phyloP scores from a whole-genome alignment of 37 sponge, comb jelly and placozoan species.

The Cladorhizidae sp. region DNA sequence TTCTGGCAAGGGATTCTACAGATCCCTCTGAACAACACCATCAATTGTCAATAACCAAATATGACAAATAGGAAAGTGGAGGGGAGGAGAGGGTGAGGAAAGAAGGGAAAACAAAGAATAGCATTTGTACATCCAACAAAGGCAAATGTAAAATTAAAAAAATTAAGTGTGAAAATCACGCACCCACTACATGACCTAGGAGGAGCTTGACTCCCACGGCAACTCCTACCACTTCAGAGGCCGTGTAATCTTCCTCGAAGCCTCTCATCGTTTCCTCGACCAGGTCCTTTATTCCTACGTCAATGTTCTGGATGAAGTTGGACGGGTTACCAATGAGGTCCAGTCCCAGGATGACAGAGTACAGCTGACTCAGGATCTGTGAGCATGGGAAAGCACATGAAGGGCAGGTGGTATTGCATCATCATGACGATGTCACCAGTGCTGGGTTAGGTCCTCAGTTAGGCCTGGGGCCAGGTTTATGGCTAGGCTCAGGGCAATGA shows the following conservation, averaged over 20 bases:
- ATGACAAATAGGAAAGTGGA: background rate
- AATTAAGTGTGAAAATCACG: background rate
- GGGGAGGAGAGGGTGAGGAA: background rate
- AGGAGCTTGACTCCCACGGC: conserved; percentile 23
- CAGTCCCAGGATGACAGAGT: conserved; percentile 14
- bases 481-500: too few relatives aligned
- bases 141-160: background rate
- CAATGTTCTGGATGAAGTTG: conserved; percentile 4
- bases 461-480: too few relatives aligned
- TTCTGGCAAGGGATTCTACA: background rate
- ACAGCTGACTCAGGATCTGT: conserved; percentile 19
- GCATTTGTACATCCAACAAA: too few relatives aligned
- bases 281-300: conserved; percentile 24
- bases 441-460: too few relatives aligned
- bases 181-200: conserved; percentile 26
- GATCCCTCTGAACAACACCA: conserved; percentile 5
- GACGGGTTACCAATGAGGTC: conserved; percentile 35
- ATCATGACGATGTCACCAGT: too few relatives aligned
- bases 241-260: background rate
- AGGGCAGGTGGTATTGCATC: too few relatives aligned
- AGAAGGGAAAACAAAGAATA: background rate
- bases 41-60: background rate
- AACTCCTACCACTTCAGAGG: background rate
- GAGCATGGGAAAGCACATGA: too few relatives aligned
- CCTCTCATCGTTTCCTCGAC: conserved; percentile 7